Base-by-base conservation (phyloP, 2,888 invertebrate genomes). In the Rhimphoctona megacephalus region DNA sequence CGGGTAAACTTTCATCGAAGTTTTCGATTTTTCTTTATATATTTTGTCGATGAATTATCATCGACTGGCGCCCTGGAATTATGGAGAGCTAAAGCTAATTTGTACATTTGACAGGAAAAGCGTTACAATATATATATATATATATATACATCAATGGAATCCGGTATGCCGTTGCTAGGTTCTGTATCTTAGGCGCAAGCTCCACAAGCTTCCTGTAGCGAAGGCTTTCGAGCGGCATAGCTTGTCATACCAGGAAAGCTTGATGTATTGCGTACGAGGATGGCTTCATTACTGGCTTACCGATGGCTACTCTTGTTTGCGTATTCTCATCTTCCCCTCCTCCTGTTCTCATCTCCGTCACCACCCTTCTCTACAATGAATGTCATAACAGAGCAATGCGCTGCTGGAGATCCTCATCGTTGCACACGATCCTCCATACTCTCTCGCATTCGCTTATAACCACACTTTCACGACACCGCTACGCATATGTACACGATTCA, bases 261-360 rank as follows among this genome's bases (percentile, higher is more conserved):
- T 89, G 90, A 91, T 90, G 89, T 89, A 91, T 91, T 90, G 90
- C 90, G 90, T 89, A 88, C 87, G 85, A 78, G 86, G 89, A 82
- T 83, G 88, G 84, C 87, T 89, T 89, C 89, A 89, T 89, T 88
- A 85, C 87, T 81, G 85, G 87, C 82, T 85, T 86, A 84, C 82
- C 88, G 74, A 83, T 86, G 80, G 86, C 87, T 79, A 80, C 89
- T 89, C 77, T 88, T 89, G 88, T 89, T 90, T 90, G 88, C 88
- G 84, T 88, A 89, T 87, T 89, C 88, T 61, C 85, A 82, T 25
- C 49, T 69, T 49, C 72, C 19, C 52, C 83, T 52, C 36, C 67
- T 5, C 22, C 25, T 43, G 25, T 61, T 49, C 73, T 25, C 33
- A 43, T 49, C 52, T 61, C 33, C 66, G 30, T 33, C 30, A 36